phyloP scores from a whole-genome alignment of 1,140 invertebrate genomes.

The Rhopalosiphum padi region DNA sequence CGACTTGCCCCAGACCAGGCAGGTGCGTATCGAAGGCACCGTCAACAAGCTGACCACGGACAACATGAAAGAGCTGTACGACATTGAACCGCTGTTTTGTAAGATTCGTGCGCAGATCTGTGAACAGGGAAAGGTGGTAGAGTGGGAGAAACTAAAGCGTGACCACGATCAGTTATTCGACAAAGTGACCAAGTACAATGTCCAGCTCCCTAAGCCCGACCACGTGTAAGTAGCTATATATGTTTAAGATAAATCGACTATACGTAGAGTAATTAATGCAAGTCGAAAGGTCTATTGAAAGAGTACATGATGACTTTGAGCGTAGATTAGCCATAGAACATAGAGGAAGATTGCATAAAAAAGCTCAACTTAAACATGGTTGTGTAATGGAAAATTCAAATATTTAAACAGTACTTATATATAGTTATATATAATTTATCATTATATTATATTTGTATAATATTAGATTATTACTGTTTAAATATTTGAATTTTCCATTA shows the following conservation, averaged over 20 bases:
- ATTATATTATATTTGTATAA: no score
- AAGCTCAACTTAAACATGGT: neutral
- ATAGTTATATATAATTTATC: no score
- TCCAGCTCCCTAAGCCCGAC: slow-evolving; percentile 64
- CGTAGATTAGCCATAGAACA: neutral
- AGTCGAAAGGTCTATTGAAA: neutral
- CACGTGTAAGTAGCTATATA: slow-evolving; percentile 64
- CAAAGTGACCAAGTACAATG: slow-evolving; percentile 60
- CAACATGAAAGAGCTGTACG: slow-evolving; percentile 64
- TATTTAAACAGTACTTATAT: no score
- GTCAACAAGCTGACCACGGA: slow-evolving; percentile 62
- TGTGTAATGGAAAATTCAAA: no score
- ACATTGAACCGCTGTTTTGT: slow-evolving; percentile 64
- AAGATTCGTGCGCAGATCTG: slow-evolving; percentile 66
- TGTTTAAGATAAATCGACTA: neutral
- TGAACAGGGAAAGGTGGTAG: slow-evolving; percentile 63
- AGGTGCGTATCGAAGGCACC: slow-evolving; percentile 65
- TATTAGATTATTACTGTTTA: no score
- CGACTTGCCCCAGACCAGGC: slow-evolving; percentile 43
- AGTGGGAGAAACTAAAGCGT: slow-evolving; percentile 65
- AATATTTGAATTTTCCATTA: no score
- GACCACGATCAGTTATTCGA: slow-evolving; percentile 63
- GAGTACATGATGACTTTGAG: neutral
- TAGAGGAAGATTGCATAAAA: neutral
- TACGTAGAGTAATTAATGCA: neutral